Base-by-base conservation (phyloP, 2,797 vertebrate genomes). In the Xenentodon cancila region DNA sequence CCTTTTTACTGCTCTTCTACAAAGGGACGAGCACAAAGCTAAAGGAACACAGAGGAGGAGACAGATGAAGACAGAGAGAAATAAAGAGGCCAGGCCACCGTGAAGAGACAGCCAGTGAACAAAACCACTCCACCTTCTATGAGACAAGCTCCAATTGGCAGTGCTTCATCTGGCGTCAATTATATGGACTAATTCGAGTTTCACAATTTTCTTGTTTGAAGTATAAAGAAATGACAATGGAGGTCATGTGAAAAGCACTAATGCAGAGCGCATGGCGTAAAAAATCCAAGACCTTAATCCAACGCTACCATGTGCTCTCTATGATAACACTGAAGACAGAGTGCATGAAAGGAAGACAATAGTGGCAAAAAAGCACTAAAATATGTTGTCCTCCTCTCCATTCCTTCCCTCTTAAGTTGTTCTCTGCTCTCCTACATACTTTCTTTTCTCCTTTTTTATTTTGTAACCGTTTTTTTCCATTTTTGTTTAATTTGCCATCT, bases 101-200 rank as follows among this genome's bases (percentile, higher is more conserved):
- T 89, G 90, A 90, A 92, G 89, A 91, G 82, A 87, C 75, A 71
- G 79, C 69, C 77, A 65, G 77, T 48, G 90, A 90, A 92, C 84
- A 93, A 92, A 92, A 91, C 84, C 91, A 85, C 88, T 91, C 91
- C 92, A 93, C 91, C 92, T 93, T 92, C 82, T 80, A 87, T 72
- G 82, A 89, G 90, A 89, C 84, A 27, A 81, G 80, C 87, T 74
- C 82, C 86, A 84, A 93, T 89, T 92, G 90, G 85, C 88, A 84
- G 88, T 68, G 82, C 88, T 93, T 93, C 90, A 91, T 91, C 90
- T 89, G 68, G 81, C 84, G 77, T 90, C 92, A 93, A 93, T 94
- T 93, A 94, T 91, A 91, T 82, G 32, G 88, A 90, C 89, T 93
- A 93, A 94, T 94, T 94, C 93, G 89, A 93, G 89, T 93, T 91